phyloP scores from a whole-genome alignment of 2,797 vertebrate species.

The Sus cebifrons region DNA sequence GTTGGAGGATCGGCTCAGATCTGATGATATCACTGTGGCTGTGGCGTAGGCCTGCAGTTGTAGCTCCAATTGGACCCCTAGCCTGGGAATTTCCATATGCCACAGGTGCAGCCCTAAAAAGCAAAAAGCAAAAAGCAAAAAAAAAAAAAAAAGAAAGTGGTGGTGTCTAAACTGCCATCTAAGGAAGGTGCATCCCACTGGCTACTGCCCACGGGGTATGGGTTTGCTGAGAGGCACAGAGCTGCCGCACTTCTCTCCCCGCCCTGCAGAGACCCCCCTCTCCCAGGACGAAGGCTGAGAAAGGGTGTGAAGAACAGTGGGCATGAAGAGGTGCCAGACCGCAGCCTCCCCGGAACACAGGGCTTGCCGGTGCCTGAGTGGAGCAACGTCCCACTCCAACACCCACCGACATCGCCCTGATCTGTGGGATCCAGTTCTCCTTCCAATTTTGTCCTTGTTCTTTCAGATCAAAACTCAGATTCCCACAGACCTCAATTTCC shows the following conservation, averaged over 20 bases:
- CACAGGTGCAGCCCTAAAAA: too few relatives aligned
- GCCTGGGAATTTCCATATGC: too few relatives aligned
- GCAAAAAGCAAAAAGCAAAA: too few relatives aligned
- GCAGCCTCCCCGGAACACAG: background rate
- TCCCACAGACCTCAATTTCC: background rate
- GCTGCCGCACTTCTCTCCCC: accelerated
- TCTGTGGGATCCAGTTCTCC: background rate
- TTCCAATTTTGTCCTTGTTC: background rate
- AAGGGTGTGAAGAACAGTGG: background rate
- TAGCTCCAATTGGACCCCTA: too few relatives aligned
- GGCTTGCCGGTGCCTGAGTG: too few relatives aligned
- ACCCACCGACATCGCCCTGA: background rate
- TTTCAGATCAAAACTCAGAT: background rate
- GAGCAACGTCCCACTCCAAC: background rate
- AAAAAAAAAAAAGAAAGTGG: too few relatives aligned
- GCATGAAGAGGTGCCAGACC: accelerated
- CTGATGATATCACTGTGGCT: too few relatives aligned
- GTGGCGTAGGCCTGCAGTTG: too few relatives aligned
- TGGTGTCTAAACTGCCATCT: background rate
- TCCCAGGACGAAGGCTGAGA: background rate
- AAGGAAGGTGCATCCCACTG: background rate
- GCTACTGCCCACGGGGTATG: accelerated
- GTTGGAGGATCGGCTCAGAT: too few relatives aligned
- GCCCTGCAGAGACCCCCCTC: background rate
- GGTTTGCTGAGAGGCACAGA: background rate